These are phyloP conservation scores for Oligia fasciuncula DNA, from an alignment of 2,888 invertebrate genomes.

Conservation along the genomic window DNA sequence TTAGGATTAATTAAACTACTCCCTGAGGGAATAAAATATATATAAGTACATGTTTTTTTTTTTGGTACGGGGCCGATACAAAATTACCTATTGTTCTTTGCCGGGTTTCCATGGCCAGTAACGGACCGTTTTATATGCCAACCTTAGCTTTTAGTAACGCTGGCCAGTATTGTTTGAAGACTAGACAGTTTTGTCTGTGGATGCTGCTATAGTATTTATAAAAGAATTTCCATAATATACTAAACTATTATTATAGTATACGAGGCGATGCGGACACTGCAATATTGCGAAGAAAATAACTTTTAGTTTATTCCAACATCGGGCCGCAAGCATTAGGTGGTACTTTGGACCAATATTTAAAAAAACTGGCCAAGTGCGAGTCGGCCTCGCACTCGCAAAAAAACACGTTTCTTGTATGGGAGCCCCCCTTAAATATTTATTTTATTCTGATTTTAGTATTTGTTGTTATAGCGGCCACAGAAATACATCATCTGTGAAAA, in stretches of 20 bases:
- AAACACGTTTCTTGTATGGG: no score
- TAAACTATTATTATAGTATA: background rate
- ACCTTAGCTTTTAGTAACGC: background rate
- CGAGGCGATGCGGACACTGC: background rate
- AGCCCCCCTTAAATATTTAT: no score
- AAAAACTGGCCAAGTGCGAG: no score
- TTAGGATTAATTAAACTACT: no score
- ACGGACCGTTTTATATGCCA: background rate
- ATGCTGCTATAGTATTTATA: background rate
- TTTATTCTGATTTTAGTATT: no score
- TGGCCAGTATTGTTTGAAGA: background rate
- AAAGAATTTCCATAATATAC: background rate
- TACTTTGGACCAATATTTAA: background rate
- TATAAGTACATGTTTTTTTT: no score
- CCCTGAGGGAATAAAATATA: no score
- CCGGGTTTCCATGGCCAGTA: background rate
- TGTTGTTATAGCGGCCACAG: no score
- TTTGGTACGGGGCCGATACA: no score
- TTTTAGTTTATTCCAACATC: background rate
- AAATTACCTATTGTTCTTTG: no score
- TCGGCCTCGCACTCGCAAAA: no score
- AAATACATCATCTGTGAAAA: no score
- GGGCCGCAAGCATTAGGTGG: background rate
- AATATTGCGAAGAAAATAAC: background rate
- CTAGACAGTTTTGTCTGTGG: background rate